Base-by-base conservation (phyloP, 1,140 invertebrate species). In the Pectinophora gossypiella region DNA sequence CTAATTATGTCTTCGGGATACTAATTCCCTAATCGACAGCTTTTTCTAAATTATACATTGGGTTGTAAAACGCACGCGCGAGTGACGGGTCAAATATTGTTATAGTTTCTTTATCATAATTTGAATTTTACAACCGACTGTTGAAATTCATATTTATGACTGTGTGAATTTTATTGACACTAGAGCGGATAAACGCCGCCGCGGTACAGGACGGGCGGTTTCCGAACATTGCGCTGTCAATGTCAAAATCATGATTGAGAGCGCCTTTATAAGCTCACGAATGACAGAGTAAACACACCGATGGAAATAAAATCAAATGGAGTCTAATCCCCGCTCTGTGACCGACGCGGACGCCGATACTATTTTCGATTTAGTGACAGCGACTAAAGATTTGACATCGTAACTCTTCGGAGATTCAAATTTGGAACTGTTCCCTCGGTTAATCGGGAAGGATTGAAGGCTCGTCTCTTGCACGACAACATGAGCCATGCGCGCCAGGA, bases 21-120 rank as follows among this genome's bases (percentile, higher is more conserved):
- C 70, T 74, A 73, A 80, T 83, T 85, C 75, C 70, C 72, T 68
- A 80, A 83, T 86, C 79, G 79, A 77, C 73, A 80, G 61, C 53
- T 77, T 82, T 82, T 83, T 71, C 49, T 53, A 55, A 70, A 64
- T 63, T 61, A 59, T 47, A 44, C 38, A 49, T 55, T 44, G 9
- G 36, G 40, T 21, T 45, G 42, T 44, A 44, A 21, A 19, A 19
- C 21, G 47, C 65, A 68, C 64, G 60, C 57, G 66, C 43, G 49
- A n/a, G n/a, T n/a, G n/a, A 19, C 27, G 27, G 18, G 40, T 19
- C 40, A 4, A 7, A 15, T 42, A 51, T 56, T 62, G 61, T 61
- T 56, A 51, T 58, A 59, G 58, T 73, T 72, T 68, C 66, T 76
- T 72, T 72, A 71, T 62, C 66, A 63, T 72, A 67, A 75, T 73